phyloP scores from a whole-genome alignment of 2,797 vertebrate species.

The Pseudomugil tenellus region DNA sequence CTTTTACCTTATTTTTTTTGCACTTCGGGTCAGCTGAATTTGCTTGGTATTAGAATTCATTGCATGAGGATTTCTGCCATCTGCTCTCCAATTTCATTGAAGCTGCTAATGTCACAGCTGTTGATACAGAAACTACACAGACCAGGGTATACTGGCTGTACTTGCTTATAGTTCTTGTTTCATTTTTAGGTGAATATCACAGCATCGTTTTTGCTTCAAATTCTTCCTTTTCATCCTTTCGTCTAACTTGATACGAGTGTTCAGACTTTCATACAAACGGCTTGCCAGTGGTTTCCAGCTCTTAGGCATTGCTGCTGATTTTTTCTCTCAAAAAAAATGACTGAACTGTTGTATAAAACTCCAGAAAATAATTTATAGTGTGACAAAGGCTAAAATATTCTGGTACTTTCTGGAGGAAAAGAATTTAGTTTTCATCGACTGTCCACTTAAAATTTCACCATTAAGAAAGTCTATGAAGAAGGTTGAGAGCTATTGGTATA shows the following conservation, averaged over 20 bases:
- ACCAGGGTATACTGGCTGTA: neutral
- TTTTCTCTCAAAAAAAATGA: neutral
- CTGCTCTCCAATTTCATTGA: slow-evolving; percentile 25
- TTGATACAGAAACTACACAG: slow-evolving; percentile 19
- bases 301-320: neutral
- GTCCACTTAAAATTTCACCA: too few relatives aligned
- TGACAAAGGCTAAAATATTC: too few relatives aligned
- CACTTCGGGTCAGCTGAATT: slow-evolving; percentile 18
- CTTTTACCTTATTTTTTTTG: slow-evolving; percentile 15
- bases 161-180: slow-evolving; percentile 39
- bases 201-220: neutral
- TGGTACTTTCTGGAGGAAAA: too few relatives aligned
- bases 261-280: neutral
- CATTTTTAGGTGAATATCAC: neutral
- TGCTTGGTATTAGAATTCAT: slow-evolving; percentile 11
- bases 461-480: too few relatives aligned
- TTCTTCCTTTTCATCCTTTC: neutral
- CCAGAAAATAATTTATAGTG: neutral
- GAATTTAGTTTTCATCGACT: too few relatives aligned
- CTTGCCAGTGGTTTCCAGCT: neutral
- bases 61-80: slow-evolving; percentile 16
- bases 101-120: slow-evolving; percentile 1
- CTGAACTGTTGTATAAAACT: neutral
- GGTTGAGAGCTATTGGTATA: too few relatives aligned
- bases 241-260: too few relatives aligned